phyloP scores from a whole-genome alignment of 2,113 vertebrate species.

The Melierax canorus region DNA sequence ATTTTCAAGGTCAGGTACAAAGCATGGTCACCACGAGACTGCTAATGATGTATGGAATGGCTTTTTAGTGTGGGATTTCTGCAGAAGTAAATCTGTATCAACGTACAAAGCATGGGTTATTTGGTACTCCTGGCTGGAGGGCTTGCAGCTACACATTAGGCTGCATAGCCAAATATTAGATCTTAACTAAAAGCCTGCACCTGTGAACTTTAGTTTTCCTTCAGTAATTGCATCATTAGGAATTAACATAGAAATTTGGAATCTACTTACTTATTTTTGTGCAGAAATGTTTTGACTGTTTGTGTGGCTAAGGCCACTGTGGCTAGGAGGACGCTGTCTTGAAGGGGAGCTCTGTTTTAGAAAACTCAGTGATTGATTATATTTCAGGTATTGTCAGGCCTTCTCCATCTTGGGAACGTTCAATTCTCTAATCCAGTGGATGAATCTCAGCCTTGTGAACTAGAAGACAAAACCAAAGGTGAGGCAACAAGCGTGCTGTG shows the following conservation, averaged over 20 bases:
- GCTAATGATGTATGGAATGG: background rate
- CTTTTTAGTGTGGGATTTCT: background rate
- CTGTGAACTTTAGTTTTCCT: background rate
- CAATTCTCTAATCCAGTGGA: slow-evolving; percentile 76
- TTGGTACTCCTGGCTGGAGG: background rate
- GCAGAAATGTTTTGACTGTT: background rate
- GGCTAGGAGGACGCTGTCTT: background rate
- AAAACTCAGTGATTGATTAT: background rate
- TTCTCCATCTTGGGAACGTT: slow-evolving; percentile 90
- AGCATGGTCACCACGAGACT: background rate
- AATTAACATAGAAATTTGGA: background rate
- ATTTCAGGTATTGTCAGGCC: slow-evolving; percentile 82
- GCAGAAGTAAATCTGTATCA: background rate
- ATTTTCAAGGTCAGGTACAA: slow-evolving; percentile 86
- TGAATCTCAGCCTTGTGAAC: slow-evolving; percentile 83
- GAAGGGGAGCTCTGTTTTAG: background rate
- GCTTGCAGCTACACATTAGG: background rate
- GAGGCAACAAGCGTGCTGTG: background rate
- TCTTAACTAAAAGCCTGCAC: background rate
- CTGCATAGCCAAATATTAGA: background rate
- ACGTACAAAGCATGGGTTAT: background rate
- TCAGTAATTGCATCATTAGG: background rate
- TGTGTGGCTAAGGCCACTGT: background rate
- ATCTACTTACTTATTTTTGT: background rate
- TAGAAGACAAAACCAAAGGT: slow-evolving; percentile 80